These are phyloP conservation scores for Tachystola acroxantha DNA, from an alignment of 2,888 invertebrate species.

Conservation along the genomic window DNA sequence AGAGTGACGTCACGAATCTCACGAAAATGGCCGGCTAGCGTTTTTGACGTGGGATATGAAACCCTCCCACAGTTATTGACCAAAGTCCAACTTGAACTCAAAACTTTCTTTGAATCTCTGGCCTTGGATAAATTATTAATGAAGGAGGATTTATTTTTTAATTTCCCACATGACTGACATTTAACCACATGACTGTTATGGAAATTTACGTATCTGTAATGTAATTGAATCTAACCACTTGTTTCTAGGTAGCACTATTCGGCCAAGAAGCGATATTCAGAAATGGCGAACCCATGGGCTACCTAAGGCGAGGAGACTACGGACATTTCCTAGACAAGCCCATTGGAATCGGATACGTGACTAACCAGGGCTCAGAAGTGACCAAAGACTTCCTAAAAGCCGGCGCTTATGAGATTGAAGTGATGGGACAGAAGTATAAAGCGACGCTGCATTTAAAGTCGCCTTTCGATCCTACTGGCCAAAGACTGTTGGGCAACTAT, in stretches of 20 bases:
- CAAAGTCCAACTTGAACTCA: too few species aligned
- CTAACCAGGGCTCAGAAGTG: conserved; percentile 77
- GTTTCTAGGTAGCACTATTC: conserved; percentile 83
- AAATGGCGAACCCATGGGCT: conserved; percentile 86
- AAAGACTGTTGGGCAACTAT: conserved; percentile 85
- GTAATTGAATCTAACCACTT: too few species aligned
- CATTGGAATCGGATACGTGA: conserved; percentile 79
- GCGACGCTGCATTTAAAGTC: conserved; percentile 84
- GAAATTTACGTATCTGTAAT: too few species aligned
- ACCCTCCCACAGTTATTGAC: too few species aligned
- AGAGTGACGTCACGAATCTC: too few species aligned
- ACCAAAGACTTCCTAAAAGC: conserved; percentile 82
- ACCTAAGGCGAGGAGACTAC: conserved; percentile 89
- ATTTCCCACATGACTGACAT: too few species aligned
- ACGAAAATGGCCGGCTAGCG: too few species aligned
- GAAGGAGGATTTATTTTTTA: too few species aligned
- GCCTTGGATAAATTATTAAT: too few species aligned
- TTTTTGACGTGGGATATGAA: too few species aligned
- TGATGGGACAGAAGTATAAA: conserved; percentile 84
- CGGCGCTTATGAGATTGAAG: conserved; percentile 89
- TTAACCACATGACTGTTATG: too few species aligned
- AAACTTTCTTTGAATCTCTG: too few species aligned
- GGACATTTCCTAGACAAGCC: conserved; percentile 78
- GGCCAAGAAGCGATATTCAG: conserved; percentile 92
- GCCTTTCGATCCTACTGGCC: conserved; percentile 89